These are phyloP conservation scores for Gallinago paraguaiae DNA, from an alignment of 2,113 vertebrate genomes.

Conservation along the genomic window DNA sequence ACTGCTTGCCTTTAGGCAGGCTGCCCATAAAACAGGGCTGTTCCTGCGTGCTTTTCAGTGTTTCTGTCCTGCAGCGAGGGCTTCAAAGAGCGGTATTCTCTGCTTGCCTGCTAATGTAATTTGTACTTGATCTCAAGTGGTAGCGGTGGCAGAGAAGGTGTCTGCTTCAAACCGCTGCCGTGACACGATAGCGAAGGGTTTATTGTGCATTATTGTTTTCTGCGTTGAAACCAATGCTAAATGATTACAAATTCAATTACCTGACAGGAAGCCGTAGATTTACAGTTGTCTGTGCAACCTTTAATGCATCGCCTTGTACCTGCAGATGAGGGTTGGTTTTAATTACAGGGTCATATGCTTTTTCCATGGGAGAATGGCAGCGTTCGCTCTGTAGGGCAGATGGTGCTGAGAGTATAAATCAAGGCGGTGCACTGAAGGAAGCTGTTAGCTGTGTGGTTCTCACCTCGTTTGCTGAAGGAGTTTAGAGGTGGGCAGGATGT, in stretches of 20 bases:
- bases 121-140: conserved; percentile 4
- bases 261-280: background rate
- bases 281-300: background rate
- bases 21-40: background rate
- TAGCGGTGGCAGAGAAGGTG: background rate
- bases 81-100: background rate
- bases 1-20: background rate
- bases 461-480: background rate
- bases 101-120: background rate
- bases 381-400: background rate
- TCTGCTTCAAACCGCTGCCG: background rate
- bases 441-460: background rate
- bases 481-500: background rate
- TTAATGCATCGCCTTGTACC: background rate
- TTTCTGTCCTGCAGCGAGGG: background rate
- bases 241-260: background rate
- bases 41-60: background rate
- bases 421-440: background rate
- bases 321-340: conserved; percentile 14
- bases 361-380: background rate
- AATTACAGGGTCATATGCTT: background rate
- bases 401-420: background rate
- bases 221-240: background rate
- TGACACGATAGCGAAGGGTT: background rate
- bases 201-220: background rate